Evolutionary conservation across 2,888 invertebrate genomes (phyloP), one percentile per base, ranked within the genome.

Genomic region (Polydrusus tereticollis): DNA sequence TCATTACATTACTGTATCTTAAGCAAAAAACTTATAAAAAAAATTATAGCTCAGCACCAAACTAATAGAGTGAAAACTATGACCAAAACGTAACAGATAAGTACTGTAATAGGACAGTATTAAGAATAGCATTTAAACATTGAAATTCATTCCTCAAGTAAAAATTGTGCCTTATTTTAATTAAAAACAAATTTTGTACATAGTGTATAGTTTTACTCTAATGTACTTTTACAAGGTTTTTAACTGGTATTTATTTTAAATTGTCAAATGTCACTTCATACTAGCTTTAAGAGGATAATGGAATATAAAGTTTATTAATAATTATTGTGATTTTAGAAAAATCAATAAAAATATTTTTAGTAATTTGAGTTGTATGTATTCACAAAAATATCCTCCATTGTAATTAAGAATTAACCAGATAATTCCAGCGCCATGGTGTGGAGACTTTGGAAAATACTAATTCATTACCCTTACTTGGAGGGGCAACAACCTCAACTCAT

Each of bases 161-260:
- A 66, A 55, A 57, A 57, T 57, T 45, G 57, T 66, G 66, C 58
- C 66, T 66, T 66, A 66, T 29, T 66, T 64, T 64, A 57, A 10
- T 29, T 26, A 57, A 26, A 55, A 62, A 45, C 18, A 57, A 41
- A 55, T 38, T 26, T 20, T 68, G 68, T 68, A 68, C 23, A 68
- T 68, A 68, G 10, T 68, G 68, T 68, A 68, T 47, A 68, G 68
- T 60, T 60, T 64, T 55, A 59, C 21, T 36, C 21, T 58, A 60
- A 50, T 68, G 38, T 68, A 60, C 26, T 68, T 68, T 59, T 68
- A 47, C 33, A 45, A 45, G 58, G 45, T 66, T 68, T 68, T 68
- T 67, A 68, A 68, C 60, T 67, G 67, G 67, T 67, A 67, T 67
- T 67, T 67, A 68, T 68, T 68, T 67, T 20, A 23, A 68, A 68